Evolutionary conservation across 2,113 vertebrate species (phyloP).

Genomic region (Cariama cristata): DNA sequence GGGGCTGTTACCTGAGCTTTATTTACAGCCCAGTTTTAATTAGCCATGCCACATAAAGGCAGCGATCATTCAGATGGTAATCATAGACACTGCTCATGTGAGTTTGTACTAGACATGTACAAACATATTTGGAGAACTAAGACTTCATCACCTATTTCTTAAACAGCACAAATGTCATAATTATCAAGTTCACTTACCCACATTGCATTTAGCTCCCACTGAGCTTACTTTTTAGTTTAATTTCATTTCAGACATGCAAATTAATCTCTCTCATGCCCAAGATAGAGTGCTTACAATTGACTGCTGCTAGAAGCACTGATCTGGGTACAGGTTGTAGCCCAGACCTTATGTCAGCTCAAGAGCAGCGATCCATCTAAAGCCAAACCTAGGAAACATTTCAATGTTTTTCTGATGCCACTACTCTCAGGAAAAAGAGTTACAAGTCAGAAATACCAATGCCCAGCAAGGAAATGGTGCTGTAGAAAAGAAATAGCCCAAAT

Average conservation of each 20-base stretch:
- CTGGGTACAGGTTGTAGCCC: not conserved
- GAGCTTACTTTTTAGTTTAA: not conserved
- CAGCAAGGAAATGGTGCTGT: not conserved
- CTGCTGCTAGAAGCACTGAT: not conserved
- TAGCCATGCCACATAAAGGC: fast-evolving
- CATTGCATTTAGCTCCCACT: not conserved
- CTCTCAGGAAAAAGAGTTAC: not conserved
- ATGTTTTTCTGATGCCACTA: not conserved
- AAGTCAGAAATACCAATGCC: not conserved
- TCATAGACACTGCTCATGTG: not conserved
- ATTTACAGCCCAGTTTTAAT: not conserved
- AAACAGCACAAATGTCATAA: not conserved
- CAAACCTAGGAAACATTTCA: not conserved
- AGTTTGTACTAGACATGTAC: not conserved
- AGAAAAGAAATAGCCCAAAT: not conserved
- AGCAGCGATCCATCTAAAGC: not conserved
- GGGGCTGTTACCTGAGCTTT: not conserved
- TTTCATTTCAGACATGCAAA: not conserved
- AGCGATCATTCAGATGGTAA: not conserved
- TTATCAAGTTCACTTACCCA: not conserved
- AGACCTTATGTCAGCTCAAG: not conserved
- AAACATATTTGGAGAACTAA: not conserved
- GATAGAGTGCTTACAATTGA: not conserved
- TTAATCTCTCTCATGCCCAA: not conserved
- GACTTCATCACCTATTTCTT: not conserved